phyloP scores from a whole-genome alignment of 2,113 vertebrate genomes.

The Patagioenas fasciata region DNA sequence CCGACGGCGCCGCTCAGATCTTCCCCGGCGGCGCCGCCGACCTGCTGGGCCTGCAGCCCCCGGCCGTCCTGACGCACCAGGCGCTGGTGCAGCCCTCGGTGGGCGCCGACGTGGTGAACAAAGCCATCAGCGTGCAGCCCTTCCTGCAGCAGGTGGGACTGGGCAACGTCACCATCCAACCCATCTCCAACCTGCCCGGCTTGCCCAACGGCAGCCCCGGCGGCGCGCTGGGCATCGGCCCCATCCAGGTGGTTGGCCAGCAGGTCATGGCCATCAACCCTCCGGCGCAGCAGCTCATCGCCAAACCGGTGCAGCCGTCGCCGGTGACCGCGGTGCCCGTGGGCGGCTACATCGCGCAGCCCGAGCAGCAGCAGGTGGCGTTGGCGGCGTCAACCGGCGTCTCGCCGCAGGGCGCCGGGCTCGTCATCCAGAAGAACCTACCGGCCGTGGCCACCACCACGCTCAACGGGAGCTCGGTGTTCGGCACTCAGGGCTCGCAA shows the following conservation, averaged over 20 bases:
- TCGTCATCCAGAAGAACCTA: slow-evolving; percentile 88
- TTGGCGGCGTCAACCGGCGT: slow-evolving; percentile 66
- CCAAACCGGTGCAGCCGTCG: slow-evolving; percentile 81
- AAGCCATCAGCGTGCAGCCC: slow-evolving; percentile 91
- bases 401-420: slow-evolving; percentile 78
- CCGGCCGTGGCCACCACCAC: slow-evolving; percentile 65
- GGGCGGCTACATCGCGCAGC: slow-evolving; percentile 87
- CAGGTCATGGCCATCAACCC: slow-evolving; percentile 97
- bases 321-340: slow-evolving; percentile 72
- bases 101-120: slow-evolving; percentile 89
- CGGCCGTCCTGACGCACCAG: slow-evolving; percentile 88
- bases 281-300: slow-evolving; percentile 85
- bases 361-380: slow-evolving; percentile 81
- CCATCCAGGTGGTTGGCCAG: slow-evolving; percentile 94
- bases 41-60: slow-evolving; percentile 80
- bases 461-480: slow-evolving; percentile 74
- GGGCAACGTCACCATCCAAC: slow-evolving; percentile 94
- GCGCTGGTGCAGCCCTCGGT: slow-evolving; percentile 85
- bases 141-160: slow-evolving; percentile 92
- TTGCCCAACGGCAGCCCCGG: slow-evolving; percentile 90
- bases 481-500: slow-evolving; percentile 80
- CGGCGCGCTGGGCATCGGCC: slow-evolving; percentile 86
- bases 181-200: slow-evolving; percentile 88
- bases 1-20: slow-evolving; percentile 82
- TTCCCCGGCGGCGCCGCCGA: slow-evolving; percentile 80